A percentile compares a stretch with the other conserved stretches of the same genome.
Evolutionary conservation across 92 coral and sea anemone species (phyloP).

Genomic region (Chrysogorgia sp.): DNA sequence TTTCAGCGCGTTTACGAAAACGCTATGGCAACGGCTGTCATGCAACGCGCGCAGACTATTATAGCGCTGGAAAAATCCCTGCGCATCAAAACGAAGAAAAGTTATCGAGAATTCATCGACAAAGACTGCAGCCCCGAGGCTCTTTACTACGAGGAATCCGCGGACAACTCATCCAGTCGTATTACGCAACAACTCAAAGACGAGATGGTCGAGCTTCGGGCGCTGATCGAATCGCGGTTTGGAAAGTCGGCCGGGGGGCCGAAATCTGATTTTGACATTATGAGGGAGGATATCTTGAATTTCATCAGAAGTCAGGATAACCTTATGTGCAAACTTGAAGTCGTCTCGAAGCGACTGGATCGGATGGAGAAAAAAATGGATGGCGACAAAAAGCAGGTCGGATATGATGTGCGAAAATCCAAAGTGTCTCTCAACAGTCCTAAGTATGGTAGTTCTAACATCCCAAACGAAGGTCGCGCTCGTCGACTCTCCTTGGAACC

Average conservation of each 20-base stretch:
- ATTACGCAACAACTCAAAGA: slow-evolving; percentile 94
- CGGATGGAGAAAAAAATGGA: background rate
- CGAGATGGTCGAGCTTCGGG: slow-evolving; percentile 52
- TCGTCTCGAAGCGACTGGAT: background rate
- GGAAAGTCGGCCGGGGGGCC: slow-evolving; percentile 33
- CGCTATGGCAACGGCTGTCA: slow-evolving; percentile 93
- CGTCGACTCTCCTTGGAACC: slow-evolving; percentile 20
- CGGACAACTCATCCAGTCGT: slow-evolving; percentile 76
- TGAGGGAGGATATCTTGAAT: slow-evolving; percentile 32
- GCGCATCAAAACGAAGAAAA: slow-evolving; percentile 60
- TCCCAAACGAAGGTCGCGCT: background rate
- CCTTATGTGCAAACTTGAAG: background rate
- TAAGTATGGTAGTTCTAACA: slow-evolving; percentile 6
- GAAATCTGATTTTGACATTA: slow-evolving; percentile 30
- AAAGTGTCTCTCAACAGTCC: slow-evolving; percentile 34
- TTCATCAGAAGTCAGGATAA: slow-evolving; percentile 25
- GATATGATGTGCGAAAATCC: slow-evolving; percentile 6
- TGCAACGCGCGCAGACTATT: slow-evolving; percentile 92
- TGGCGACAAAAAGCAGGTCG: background rate
- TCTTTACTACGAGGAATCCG: slow-evolving; percentile 74
- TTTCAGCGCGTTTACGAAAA: slow-evolving; percentile 96
- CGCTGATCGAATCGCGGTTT: slow-evolving; percentile 5
- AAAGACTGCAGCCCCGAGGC: slow-evolving; percentile 88
- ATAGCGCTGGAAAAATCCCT: slow-evolving; percentile 72
- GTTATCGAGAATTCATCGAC: slow-evolving; percentile 77